These are phyloP conservation scores for Calypte anna DNA, from an alignment of 2,113 vertebrate genomes.

Conservation along the genomic window DNA sequence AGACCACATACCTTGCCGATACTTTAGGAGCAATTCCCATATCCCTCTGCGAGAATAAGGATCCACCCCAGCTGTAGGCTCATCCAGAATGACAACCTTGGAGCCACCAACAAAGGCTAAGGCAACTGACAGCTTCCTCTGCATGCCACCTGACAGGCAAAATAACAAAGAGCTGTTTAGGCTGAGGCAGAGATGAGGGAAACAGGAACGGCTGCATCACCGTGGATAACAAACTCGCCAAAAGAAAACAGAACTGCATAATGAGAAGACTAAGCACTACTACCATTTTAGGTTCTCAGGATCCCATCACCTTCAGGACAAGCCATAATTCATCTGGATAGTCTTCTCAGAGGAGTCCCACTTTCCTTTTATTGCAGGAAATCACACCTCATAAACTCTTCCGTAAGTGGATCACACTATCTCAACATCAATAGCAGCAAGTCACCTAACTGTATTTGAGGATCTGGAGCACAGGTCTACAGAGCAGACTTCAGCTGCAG, in stretches of 20 bases:
- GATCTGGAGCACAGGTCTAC: background rate
- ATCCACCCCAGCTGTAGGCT: slow-evolving; percentile 96
- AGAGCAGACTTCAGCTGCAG: background rate
- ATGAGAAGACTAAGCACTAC: background rate
- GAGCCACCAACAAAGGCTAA: slow-evolving; percentile 97
- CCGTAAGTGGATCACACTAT: background rate
- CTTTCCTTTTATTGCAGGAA: background rate
- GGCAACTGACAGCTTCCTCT: slow-evolving; percentile 96
- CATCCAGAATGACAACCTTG: slow-evolving; percentile 98
- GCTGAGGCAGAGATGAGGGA: background rate
- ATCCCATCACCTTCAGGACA: background rate
- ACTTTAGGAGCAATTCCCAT: slow-evolving; percentile 95
- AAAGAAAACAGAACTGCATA: background rate
- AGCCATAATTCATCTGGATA: background rate
- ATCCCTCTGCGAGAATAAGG: slow-evolving; percentile 96
- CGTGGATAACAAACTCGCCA: background rate
- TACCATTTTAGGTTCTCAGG: background rate
- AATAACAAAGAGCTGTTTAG: background rate
- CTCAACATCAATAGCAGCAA: background rate
- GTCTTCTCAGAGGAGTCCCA: background rate
- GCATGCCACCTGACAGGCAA: slow-evolving; percentile 88
- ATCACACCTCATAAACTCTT: background rate
- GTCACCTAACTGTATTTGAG: accelerated
- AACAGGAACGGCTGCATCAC: background rate
- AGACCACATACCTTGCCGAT: slow-evolving; percentile 83